phyloP scores from a whole-genome alignment of 2,888 invertebrate species.

The Chesias legatella region DNA sequence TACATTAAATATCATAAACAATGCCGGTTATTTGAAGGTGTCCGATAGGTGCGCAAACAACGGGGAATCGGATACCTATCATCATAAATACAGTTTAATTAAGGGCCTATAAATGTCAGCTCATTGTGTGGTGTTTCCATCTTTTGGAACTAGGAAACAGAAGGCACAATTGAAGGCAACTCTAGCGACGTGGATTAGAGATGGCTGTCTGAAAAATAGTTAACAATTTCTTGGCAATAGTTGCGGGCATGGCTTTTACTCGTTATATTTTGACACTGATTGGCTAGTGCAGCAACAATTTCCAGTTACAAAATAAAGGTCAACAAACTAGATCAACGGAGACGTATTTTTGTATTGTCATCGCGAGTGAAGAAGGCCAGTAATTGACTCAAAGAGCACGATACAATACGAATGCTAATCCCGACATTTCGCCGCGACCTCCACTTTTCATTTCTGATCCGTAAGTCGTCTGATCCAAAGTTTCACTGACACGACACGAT shows the following conservation, averaged over 20 bases:
- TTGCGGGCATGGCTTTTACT: constrained; percentile 17
- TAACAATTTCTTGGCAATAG: constrained; percentile 25
- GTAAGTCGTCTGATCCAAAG: constrained; percentile 40
- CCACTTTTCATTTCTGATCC: constrained; percentile 53
- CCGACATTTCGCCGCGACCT: constrained; percentile 57
- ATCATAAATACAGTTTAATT: constrained; percentile 47
- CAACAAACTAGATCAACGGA: constrained; percentile 23
- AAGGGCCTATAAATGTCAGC: constrained; percentile 47
- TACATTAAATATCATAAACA: constrained; percentile 31
- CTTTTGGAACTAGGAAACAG: constrained; percentile 27
- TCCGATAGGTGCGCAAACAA: constrained; percentile 19
- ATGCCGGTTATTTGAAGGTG: constrained; percentile 32
- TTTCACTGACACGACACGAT: constrained; percentile 46
- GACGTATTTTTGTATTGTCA: constrained; percentile 19
- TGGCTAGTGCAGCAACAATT: constrained; percentile 16
- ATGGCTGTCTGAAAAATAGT: constrained; percentile 32
- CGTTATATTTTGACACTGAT: constrained; percentile 24
- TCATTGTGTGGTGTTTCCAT: constrained; percentile 35
- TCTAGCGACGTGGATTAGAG: constrained; percentile 18
- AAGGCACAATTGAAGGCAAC: constrained; percentile 28
- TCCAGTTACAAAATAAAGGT: constrained; percentile 16
- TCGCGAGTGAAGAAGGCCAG: constrained; percentile 26
- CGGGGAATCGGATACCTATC: constrained; percentile 28
- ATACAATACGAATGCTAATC: constrained; percentile 60
- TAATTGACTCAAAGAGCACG: constrained; percentile 19